These are phyloP conservation scores for Maniola hyperantus DNA, from an alignment of 2,888 invertebrate genomes.

Conservation along the genomic window DNA sequence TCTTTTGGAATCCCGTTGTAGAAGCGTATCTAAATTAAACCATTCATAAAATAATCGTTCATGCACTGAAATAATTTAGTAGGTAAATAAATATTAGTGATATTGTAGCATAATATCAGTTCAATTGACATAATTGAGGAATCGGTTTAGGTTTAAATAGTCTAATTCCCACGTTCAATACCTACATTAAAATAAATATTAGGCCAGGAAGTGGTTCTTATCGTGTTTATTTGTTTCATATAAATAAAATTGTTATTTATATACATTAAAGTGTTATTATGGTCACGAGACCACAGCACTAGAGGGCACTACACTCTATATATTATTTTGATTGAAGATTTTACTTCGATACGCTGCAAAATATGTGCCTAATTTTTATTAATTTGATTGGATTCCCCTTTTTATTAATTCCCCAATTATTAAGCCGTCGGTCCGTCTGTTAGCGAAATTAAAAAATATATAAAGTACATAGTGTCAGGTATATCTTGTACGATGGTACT, in stretches of 20 bases:
- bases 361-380: no score
- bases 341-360: neutral
- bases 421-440: no score
- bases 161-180: constrained; percentile 61
- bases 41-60: no score
- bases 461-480: no score
- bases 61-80: no score
- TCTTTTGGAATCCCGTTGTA: no score
- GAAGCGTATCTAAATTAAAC: no score
- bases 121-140: constrained; percentile 7
- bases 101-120: constrained; percentile 2
- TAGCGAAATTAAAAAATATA: no score
- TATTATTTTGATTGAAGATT: neutral
- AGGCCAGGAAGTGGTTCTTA: constrained; percentile 52
- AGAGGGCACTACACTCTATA: neutral
- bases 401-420: no score
- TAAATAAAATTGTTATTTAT: constrained; percentile 20
- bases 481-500: no score
- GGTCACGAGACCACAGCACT: neutral
- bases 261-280: neutral
- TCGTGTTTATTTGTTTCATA: constrained; percentile 34
- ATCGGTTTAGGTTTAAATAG: constrained; percentile 39
- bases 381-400: no score
- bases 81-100: constrained; percentile 3
- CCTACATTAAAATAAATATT: constrained; percentile 56